Evolutionary conservation across 2,888 invertebrate species (phyloP).

Genomic region (Trichogramma dendrolimi): DNA sequence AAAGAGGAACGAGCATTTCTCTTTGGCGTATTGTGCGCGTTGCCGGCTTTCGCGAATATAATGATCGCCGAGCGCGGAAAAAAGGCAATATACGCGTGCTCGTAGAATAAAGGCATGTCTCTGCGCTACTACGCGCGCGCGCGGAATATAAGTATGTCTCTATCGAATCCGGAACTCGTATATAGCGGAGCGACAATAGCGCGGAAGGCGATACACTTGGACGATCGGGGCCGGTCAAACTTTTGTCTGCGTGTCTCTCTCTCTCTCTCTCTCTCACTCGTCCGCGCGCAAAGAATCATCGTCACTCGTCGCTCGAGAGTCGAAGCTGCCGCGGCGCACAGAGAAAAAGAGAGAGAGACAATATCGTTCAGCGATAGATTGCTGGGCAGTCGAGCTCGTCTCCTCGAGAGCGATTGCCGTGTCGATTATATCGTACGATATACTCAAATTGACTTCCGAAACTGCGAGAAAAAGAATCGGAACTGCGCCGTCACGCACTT

Average conservation of each 20-base stretch:
- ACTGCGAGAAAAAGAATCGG: constrained; percentile 26
- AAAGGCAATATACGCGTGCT: neutral
- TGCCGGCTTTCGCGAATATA: too few species aligned
- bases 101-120: neutral
- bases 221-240: constrained; percentile 36
- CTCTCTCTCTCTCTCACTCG: too few species aligned
- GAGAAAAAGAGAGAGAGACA: neutral
- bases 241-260: constrained; percentile 20
- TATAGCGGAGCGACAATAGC: constrained; percentile 46
- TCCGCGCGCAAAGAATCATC: too few species aligned
- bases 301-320: too few species aligned
- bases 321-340: neutral
- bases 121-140: neutral
- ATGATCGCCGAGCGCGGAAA: too few species aligned
- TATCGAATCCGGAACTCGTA: constrained; percentile 24
- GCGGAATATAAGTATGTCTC: neutral
- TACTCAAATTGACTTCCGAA: neutral
- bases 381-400: constrained; percentile 51
- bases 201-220: constrained; percentile 53
- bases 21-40: too few species aligned
- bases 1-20: neutral
- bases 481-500: constrained; percentile 36
- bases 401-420: constrained; percentile 41
- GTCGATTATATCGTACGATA: neutral
- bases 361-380: neutral